A percentile compares a stretch with the other conserved stretches of the same genome.
These are phyloP conservation scores for Drosophila parvula DNA, from an alignment of 1,140 invertebrate genomes.

Conservation along the genomic window DNA sequence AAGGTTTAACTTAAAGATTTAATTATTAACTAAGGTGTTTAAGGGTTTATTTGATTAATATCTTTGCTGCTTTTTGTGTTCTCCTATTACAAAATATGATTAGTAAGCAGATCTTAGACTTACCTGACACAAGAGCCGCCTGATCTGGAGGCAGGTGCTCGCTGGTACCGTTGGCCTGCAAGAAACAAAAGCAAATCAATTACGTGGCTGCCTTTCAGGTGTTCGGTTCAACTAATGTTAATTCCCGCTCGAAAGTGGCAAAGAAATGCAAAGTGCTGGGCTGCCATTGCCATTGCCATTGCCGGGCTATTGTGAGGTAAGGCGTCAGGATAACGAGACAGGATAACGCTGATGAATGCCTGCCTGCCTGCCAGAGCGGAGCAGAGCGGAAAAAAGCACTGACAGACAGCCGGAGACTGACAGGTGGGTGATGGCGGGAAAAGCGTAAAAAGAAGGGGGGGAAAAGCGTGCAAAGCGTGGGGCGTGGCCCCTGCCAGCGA, in stretches of 20 bases:
- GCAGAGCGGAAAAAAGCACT: background rate
- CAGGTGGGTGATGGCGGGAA: slow-evolving; percentile 8
- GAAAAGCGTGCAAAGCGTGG: background rate
- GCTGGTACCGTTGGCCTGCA: slow-evolving; percentile 22
- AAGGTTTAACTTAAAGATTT: no score
- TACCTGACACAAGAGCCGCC: background rate
- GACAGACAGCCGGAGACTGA: slow-evolving; percentile 1
- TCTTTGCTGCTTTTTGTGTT: no score
- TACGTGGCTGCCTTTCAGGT: slow-evolving; percentile 26
- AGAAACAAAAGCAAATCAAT: slow-evolving; percentile 40
- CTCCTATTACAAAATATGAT: background rate
- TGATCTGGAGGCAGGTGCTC: background rate
- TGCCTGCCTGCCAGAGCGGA: slow-evolving; percentile 41
- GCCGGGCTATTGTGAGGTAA: slow-evolving; percentile 32
- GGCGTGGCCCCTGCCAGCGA: slow-evolving; percentile 44
- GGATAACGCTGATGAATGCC: slow-evolving; percentile 75
- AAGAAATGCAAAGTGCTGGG: slow-evolving; percentile 57
- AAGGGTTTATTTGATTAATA: no score
- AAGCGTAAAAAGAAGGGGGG: no score
- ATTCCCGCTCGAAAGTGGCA: slow-evolving; percentile 24
- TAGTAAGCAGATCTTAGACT: background rate
- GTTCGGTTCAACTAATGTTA: slow-evolving; percentile 40
- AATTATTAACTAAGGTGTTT: no score
- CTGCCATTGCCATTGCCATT: slow-evolving; percentile 19
- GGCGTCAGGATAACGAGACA: slow-evolving; percentile 65